phyloP scores from a whole-genome alignment of 1,140 invertebrate species.

The Cydia amplana region DNA sequence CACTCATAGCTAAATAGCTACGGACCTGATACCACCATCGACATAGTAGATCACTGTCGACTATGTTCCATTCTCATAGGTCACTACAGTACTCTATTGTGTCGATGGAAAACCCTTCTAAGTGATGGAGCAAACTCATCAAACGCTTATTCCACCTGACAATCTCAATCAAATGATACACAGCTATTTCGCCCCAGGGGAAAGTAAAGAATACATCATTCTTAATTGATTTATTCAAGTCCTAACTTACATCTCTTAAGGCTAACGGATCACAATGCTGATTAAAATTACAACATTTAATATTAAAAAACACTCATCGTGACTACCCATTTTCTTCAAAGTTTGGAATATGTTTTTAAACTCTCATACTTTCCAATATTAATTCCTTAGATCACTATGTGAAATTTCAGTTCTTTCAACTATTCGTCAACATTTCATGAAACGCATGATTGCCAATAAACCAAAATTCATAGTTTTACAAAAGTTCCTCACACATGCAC shows the following conservation, averaged over 20 bases:
- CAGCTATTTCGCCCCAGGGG: neutral
- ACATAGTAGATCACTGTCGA: neutral
- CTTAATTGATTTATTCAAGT: constrained; percentile 7
- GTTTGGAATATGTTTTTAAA: neutral
- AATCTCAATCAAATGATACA: neutral
- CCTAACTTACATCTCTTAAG: constrained; percentile 22
- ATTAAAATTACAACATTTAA: constrained; percentile 21
- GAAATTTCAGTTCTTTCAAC: neutral
- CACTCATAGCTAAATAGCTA: neutral
- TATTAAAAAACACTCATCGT: neutral
- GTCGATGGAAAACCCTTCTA: no score
- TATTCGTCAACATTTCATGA: neutral
- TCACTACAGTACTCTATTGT: neutral
- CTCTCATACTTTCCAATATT: neutral
- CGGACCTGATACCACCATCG: neutral
- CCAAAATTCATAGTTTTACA: neutral
- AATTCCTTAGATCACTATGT: neutral
- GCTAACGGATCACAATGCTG: constrained; percentile 16
- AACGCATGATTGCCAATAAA: neutral
- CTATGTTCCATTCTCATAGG: neutral
- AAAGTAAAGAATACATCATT: neutral
- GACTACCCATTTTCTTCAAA: neutral
- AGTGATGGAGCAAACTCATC: neutral
- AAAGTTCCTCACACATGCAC: neutral
- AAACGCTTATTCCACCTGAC: neutral